These are phyloP conservation scores for Tragelaphus buxtoni DNA, from an alignment of 2,113 vertebrate species.

Conservation along the genomic window DNA sequence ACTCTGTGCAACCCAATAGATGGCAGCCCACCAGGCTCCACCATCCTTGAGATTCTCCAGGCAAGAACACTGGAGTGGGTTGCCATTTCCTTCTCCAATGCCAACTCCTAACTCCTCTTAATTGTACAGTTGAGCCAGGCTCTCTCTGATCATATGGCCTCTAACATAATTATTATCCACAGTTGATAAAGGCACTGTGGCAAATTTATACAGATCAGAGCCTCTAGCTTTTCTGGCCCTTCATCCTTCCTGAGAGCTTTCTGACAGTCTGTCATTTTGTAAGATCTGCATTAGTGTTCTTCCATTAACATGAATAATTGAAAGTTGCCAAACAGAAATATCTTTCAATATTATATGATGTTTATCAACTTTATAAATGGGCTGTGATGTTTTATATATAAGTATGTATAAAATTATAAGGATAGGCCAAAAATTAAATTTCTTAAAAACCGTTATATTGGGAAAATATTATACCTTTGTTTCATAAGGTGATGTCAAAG, in stretches of 20 bases:
- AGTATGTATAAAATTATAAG: not conserved
- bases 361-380: conserved; percentile 8
- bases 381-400: not conserved
- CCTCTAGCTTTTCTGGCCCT: not conserved
- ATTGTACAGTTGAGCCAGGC: not conserved
- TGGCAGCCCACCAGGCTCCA: too few relatives aligned
- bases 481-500: not conserved
- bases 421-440: conserved; percentile 24
- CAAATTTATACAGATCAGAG: not conserved
- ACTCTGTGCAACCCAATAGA: too few relatives aligned
- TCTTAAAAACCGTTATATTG: not conserved
- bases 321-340: conserved; percentile 31
- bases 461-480: not conserved
- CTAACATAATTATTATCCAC: not conserved
- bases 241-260: not conserved
- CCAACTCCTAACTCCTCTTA: not conserved
- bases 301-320: conserved; percentile 57
- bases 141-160: not conserved
- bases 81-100: too few relatives aligned
- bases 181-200: not conserved
- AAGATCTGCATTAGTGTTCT: conserved; percentile 36
- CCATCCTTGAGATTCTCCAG: too few relatives aligned
- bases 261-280: conserved; percentile 17
- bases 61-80: too few relatives aligned
- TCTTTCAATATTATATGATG: conserved; percentile 48